Conservation (phyloP, 2,797 vertebrate genomes). For the Taeniopygia guttata region DNA sequence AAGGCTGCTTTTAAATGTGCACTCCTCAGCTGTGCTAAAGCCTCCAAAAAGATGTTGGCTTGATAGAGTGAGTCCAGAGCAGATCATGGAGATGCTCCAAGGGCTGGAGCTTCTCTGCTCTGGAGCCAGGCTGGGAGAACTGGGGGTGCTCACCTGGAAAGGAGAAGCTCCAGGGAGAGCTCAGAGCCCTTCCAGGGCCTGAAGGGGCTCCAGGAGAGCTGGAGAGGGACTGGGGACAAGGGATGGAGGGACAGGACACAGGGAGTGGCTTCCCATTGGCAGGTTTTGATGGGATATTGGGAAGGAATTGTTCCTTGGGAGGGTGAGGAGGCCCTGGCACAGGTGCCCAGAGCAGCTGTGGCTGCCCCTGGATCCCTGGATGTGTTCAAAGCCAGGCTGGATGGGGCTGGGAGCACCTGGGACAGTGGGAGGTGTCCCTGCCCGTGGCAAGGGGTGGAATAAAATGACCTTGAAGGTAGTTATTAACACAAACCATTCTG, state of each 20-base stretch:
- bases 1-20: accelerated
- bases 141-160: background rate
- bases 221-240: background rate
- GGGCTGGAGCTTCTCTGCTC: background rate
- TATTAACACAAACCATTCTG: background rate
- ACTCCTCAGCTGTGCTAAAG: background rate
- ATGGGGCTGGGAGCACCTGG: accelerated
- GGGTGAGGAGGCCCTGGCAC: background rate
- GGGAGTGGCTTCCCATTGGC: background rate
- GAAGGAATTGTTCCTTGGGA: accelerated
- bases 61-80: background rate
- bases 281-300: background rate
- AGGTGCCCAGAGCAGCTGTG: background rate
- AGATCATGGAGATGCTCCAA: accelerated
- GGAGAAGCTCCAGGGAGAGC: background rate
- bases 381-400: background rate
- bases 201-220: background rate
- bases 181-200: background rate
- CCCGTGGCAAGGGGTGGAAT: background rate
- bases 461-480: accelerated
- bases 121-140: background rate
- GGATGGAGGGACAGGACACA: background rate
- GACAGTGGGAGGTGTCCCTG: accelerated
- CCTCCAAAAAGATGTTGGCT: background rate
- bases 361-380: background rate